These are phyloP conservation scores for Polydrusus tereticollis DNA, from an alignment of 2,888 invertebrate genomes.

Conservation along the genomic window DNA sequence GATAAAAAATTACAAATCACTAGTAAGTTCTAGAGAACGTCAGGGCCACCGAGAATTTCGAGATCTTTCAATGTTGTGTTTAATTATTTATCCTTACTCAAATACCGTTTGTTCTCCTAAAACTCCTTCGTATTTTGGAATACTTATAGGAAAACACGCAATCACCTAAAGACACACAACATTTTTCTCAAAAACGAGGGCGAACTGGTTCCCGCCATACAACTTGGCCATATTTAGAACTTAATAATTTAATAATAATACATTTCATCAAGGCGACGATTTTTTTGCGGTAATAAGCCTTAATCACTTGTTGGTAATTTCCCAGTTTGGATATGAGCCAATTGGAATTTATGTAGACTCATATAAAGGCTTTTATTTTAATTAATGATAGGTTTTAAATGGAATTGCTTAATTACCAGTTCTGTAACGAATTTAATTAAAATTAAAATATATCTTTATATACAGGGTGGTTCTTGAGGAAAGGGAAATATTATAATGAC, in stretches of 20 bases:
- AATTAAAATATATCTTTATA: no score
- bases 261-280: background rate
- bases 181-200: constrained; percentile 15
- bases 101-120: background rate
- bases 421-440: no score
- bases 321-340: constrained; percentile 12
- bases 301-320: background rate
- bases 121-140: constrained; percentile 7
- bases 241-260: constrained; percentile 16
- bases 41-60: background rate
- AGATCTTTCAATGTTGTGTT: no score
- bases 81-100: no score
- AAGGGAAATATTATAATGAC: no score
- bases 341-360: constrained; percentile 12
- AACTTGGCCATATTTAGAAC: constrained; percentile 1
- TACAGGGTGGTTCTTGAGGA: no score
- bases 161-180: constrained; percentile 1
- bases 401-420: background rate
- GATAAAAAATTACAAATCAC: no score
- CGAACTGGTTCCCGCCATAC: background rate
- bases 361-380: background rate
- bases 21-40: no score
- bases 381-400: background rate
- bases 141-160: constrained; percentile 12
- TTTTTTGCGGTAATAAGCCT: constrained; percentile 4